Conservation (phyloP, 2,113 vertebrate species). For the Bubalus kerabau region DNA sequence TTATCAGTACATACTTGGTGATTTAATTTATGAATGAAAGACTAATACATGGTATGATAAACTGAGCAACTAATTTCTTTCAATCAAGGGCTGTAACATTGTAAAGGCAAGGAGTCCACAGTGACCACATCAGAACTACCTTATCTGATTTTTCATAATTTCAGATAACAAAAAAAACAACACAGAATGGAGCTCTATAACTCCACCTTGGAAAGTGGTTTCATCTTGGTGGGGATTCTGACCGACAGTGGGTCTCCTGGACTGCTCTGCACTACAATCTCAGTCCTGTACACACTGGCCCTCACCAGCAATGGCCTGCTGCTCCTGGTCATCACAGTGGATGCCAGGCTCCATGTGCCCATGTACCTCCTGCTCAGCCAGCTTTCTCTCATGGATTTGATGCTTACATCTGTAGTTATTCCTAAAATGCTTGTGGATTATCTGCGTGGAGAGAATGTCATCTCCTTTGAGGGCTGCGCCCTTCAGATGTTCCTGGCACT, state of each 20-base stretch:
- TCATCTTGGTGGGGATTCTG: not conserved
- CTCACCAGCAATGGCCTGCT: not conserved
- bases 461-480: not conserved
- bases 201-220: not conserved
- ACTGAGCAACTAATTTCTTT: not conserved
- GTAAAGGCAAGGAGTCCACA: not conserved
- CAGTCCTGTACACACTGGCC: not conserved
- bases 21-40: not conserved
- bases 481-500: slow-evolving; percentile 5
- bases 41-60: not conserved
- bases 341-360: not conserved
- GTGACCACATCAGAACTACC: not conserved
- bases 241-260: not conserved
- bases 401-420: not conserved
- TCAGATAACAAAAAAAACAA: not conserved
- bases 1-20: not conserved
- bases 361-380: not conserved
- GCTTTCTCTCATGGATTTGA: slow-evolving; percentile 2
- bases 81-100: not conserved
- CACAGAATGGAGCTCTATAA: not conserved
- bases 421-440: slow-evolving; percentile 11
- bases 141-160: not conserved
- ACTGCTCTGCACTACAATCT: not conserved
- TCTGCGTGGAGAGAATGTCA: not conserved
- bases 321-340: not conserved